phyloP scores from a whole-genome alignment of 2,797 vertebrate genomes.

The Protosalanx chinensis region DNA sequence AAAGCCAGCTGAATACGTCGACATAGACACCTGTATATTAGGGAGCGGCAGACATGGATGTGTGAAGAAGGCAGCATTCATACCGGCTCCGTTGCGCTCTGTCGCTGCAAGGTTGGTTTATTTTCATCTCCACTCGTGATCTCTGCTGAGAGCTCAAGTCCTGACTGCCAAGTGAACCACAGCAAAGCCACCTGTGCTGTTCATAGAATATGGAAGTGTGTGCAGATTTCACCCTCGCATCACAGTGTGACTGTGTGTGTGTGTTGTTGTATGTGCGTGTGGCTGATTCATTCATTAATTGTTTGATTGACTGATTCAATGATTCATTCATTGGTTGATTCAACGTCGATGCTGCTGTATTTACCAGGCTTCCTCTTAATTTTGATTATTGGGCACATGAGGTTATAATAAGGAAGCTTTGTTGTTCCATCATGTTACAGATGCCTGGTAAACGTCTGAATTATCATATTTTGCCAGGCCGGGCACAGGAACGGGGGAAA shows the following conservation, averaged over 20 bases:
- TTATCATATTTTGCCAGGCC: background rate
- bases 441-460: background rate
- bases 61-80: background rate
- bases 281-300: no score
- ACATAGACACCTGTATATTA: slow-evolving; percentile 11
- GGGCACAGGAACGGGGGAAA: background rate
- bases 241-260: background rate
- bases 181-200: slow-evolving; percentile 55
- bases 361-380: background rate
- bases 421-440: background rate
- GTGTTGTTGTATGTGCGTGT: background rate
- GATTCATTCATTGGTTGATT: no score
- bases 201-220: slow-evolving; percentile 34
- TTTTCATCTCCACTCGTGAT: slow-evolving; percentile 13
- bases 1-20: slow-evolving; percentile 27
- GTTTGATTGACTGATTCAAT: no score
- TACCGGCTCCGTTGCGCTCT: background rate
- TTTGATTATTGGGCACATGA: background rate
- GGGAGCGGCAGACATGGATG: slow-evolving; percentile 6
- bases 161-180: slow-evolving; percentile 57
- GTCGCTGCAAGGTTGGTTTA: background rate
- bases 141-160: slow-evolving; percentile 33
- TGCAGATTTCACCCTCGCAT: slow-evolving; percentile 1
- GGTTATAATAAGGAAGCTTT: background rate
- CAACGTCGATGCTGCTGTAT: background rate